Conservation (phyloP, 2,888 invertebrate genomes). For the Malthinus flaveolus region DNA sequence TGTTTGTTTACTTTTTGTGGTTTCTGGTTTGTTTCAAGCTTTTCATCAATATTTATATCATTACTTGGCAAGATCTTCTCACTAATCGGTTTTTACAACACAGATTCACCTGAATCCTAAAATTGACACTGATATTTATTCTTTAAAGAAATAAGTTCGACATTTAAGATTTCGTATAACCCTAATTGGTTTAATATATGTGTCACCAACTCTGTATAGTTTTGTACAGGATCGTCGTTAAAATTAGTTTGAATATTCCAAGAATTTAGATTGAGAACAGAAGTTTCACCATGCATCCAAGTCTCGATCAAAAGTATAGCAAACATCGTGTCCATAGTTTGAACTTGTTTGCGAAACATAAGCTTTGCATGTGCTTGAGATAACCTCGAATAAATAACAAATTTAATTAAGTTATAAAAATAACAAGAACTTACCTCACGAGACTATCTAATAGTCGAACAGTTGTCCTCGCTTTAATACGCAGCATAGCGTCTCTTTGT, state of each 20-base stretch:
- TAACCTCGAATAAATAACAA: slow-evolving; percentile 57
- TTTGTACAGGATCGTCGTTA: slow-evolving; percentile 62
- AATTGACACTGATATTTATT: neutral
- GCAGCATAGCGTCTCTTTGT: slow-evolving; percentile 67
- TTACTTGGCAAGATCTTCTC: neutral
- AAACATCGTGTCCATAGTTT: slow-evolving; percentile 77
- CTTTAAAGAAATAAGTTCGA: slow-evolving; percentile 28
- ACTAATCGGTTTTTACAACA: neutral
- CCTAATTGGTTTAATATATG: slow-evolving; percentile 43
- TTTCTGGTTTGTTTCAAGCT: neutral
- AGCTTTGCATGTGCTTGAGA: slow-evolving; percentile 86
- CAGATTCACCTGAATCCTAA: neutral
- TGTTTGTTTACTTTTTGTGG: too few species aligned
- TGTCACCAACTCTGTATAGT: slow-evolving; percentile 51
- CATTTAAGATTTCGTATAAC: slow-evolving; percentile 40
- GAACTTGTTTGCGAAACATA: slow-evolving; percentile 74
- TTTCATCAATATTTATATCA: too few species aligned
- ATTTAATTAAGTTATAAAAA: neutral
- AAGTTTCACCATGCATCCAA: slow-evolving; percentile 69
- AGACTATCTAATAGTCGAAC: slow-evolving; percentile 85
- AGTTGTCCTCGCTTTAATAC: slow-evolving; percentile 81
- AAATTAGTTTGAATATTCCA: slow-evolving; percentile 69
- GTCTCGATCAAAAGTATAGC: slow-evolving; percentile 76
- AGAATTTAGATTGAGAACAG: slow-evolving; percentile 60
- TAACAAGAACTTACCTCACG: slow-evolving; percentile 65